Base-by-base conservation (phyloP, 2,888 invertebrate species). In the Allolobophora icterica region DNA sequence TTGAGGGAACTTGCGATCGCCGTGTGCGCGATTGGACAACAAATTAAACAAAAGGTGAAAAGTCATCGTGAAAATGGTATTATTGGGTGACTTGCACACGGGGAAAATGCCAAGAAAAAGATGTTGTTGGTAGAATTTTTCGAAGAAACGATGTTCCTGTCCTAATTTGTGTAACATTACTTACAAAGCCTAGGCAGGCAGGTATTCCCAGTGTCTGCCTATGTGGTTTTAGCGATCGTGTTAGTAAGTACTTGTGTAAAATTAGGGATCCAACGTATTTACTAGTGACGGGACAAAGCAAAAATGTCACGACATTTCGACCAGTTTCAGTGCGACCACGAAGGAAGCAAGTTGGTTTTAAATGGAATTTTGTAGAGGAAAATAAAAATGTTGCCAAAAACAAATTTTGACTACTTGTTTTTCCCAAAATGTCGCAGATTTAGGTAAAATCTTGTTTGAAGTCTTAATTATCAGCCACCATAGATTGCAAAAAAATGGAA, bases 11-110 rank as follows among this genome's bases (percentile, higher is more conserved):
- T 38, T 11, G 71, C n/a, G 71, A 30, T 11, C n/a, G 71, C 13
- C 11, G n/a, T 71, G 71, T 58, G 11, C 58, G 30, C 58, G 8
- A 11, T 71, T 11, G 17, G 21, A 17, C 52, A 71, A n/a, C 4
- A 52, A 52, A 21, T 71, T n/a, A 71, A 71, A 71, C 71, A 71
- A 71, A 71, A 71, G 71, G 71, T 71, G 71, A n/a, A 71, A n/a
- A 71, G n/a, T 71, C 71, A n/a, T 71, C 71, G 71, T 71, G 71
- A n/a, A n/a, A 13, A 13, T 71, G 8, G 30, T 13, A n/a, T 71
- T 30, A n/a, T 71, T 1, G n/a, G n/a, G 30, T 71, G 71, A 71
- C 8, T 71, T n/a, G 8, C 71, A 71, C 1, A 13, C n/a, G 11
- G 71, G 58, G 71, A 71, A 19, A 71, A 71, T 71, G n/a, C 13